These are phyloP conservation scores for Cyprinodon tularosa DNA, from an alignment of 2,113 vertebrate species.

Conservation along the genomic window DNA sequence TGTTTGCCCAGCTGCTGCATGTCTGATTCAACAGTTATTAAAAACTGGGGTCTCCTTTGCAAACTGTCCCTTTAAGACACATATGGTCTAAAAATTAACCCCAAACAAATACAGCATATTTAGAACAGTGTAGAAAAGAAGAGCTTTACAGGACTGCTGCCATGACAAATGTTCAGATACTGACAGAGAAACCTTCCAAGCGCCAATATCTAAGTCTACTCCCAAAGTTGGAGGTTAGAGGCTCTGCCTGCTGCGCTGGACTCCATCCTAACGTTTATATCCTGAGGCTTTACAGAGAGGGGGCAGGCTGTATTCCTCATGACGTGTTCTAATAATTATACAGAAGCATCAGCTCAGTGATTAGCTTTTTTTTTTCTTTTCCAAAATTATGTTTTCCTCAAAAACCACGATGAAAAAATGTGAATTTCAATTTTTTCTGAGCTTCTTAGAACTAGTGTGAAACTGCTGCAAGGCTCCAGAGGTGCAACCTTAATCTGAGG, in stretches of 20 bases:
- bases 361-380: conserved; percentile 33
- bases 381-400: no score
- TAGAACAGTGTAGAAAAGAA: conserved; percentile 41
- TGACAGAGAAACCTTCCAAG: conserved; percentile 60
- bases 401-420: conserved; percentile 41
- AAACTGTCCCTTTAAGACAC: conserved; percentile 55
- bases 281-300: conserved; percentile 56
- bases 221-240: conserved; percentile 57
- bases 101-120: conserved; percentile 37
- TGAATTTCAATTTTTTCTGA: conserved; percentile 19
- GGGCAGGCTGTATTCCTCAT: conserved; percentile 26
- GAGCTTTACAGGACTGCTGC: conserved; percentile 28
- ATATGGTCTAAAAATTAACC: conserved; percentile 41
- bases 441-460: conserved; percentile 18
- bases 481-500: conserved; percentile 51
- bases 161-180: conserved; percentile 53
- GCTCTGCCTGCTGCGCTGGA: conserved; percentile 42
- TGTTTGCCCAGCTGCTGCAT: background rate
- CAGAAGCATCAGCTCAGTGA: conserved; percentile 56
- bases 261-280: conserved; percentile 24
- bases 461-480: conserved; percentile 65
- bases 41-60: conserved; percentile 13
- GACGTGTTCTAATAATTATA: conserved; percentile 23
- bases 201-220: conserved; percentile 18
- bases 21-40: background rate